Evolutionary conservation across 1,140 invertebrate genomes (phyloP).

Genomic region (Thrips palmi): DNA sequence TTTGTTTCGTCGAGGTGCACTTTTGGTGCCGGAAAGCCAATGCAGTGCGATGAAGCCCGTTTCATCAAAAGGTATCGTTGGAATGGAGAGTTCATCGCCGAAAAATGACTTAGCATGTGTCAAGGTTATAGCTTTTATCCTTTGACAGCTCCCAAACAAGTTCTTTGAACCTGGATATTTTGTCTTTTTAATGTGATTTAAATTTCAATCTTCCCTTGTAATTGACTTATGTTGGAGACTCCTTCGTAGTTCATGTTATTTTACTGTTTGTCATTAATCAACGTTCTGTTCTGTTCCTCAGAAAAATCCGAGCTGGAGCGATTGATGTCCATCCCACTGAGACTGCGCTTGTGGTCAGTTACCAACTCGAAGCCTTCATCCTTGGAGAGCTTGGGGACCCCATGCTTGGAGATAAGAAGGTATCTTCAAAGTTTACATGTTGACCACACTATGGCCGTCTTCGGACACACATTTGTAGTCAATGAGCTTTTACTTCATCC

Average conservation of each 20-base stretch:
- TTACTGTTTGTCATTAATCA: constrained; percentile 5
- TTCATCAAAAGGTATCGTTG: too few relatives aligned
- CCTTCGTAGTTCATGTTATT: not conserved
- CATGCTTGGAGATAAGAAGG: constrained; percentile 70
- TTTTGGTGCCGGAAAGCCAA: too few relatives aligned
- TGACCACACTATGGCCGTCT: not conserved
- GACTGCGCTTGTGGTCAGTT: constrained; percentile 76
- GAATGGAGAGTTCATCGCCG: too few relatives aligned
- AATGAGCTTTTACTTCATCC: not conserved
- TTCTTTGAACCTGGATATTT: too few relatives aligned
- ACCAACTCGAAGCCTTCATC: constrained; percentile 73
- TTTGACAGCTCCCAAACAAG: too few relatives aligned
- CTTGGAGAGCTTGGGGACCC: constrained; percentile 65
- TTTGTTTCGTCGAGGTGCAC: too few relatives aligned
- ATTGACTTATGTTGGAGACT: too few relatives aligned
- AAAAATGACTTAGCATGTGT: too few relatives aligned
- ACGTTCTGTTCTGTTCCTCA: constrained; percentile 20
- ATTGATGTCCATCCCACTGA: constrained; percentile 83
- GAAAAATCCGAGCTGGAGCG: constrained; percentile 61
- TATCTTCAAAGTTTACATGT: constrained; percentile 19
- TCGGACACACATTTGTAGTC: not conserved
- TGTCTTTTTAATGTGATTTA: too few relatives aligned
- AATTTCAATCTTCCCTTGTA: too few relatives aligned
- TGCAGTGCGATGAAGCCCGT: too few relatives aligned
- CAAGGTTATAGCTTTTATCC: too few relatives aligned